A percentile compares a stretch with the other conserved stretches of the same genome.
Evolutionary conservation across 2,113 vertebrate species (phyloP).

Genomic region (Chamaea fasciata): DNA sequence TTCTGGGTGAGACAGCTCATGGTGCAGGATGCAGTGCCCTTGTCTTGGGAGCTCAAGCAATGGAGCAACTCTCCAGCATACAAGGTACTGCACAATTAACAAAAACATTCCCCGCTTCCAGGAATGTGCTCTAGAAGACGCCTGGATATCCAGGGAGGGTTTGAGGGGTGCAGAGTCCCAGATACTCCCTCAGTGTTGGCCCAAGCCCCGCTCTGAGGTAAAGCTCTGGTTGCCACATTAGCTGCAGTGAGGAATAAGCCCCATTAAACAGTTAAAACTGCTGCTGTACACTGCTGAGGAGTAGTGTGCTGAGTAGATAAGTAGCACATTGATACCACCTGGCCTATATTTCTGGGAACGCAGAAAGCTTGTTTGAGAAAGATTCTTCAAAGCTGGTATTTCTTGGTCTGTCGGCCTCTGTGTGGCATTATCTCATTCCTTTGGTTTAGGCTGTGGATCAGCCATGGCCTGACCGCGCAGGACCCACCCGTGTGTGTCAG

Average conservation of each 20-base stretch:
- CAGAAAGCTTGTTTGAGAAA: neutral
- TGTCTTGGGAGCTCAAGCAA: neutral
- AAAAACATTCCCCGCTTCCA: neutral
- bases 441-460: neutral
- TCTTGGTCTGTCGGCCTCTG: neutral
- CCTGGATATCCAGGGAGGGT: rapidly evolving
- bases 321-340: neutral
- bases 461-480: rapidly evolving
- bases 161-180: neutral
- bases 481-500: rapidly evolving
- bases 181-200: neutral
- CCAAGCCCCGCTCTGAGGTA: neutral
- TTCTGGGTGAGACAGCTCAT: neutral
- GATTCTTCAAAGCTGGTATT: neutral
- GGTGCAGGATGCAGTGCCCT: rapidly evolving
- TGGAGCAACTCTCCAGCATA: neutral
- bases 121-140: neutral
- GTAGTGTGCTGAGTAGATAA: neutral
- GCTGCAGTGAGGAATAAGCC: neutral
- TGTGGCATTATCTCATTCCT: neutral
- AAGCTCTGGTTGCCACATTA: neutral
- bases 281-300: rapidly evolving
- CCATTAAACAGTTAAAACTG: neutral
- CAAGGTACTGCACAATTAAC: neutral
- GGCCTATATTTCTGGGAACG: neutral